phyloP scores from a whole-genome alignment of 2,888 invertebrate species.

The Hypolimnas misippus region DNA sequence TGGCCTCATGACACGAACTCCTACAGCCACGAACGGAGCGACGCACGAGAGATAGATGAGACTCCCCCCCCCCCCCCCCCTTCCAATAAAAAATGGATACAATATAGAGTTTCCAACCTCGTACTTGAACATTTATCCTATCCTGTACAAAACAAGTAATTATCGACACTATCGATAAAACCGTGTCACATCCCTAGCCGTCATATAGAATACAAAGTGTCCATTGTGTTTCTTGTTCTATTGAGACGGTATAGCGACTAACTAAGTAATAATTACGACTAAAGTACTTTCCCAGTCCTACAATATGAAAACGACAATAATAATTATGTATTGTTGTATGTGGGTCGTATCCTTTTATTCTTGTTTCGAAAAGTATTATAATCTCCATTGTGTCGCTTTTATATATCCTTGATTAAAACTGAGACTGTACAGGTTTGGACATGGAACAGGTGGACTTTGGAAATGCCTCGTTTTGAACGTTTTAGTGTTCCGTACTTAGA shows the following conservation, averaged over 20 bases:
- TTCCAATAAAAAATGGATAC: no score
- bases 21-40: no score
- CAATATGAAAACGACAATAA: slow-evolving; percentile 18
- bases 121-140: no score
- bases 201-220: slow-evolving; percentile 48
- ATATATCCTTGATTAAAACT: slow-evolving; percentile 13
- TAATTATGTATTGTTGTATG: slow-evolving; percentile 23
- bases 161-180: slow-evolving; percentile 14
- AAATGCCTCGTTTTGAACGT: no score
- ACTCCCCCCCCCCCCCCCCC: no score
- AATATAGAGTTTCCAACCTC: no score
- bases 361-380: slow-evolving; percentile 25
- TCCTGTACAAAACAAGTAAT: neutral
- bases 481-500: no score
- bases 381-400: slow-evolving; percentile 13
- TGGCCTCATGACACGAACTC: no score
- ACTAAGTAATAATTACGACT: slow-evolving; percentile 38
- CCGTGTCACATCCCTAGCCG: slow-evolving; percentile 40
- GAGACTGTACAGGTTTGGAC: neutral
- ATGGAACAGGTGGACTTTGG: neutral
- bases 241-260: slow-evolving; percentile 35
- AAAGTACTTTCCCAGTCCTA: slow-evolving; percentile 19
- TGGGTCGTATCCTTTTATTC: slow-evolving; percentile 23
- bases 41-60: no score
- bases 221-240: slow-evolving; percentile 36